Base-by-base conservation (phyloP, 2,888 invertebrate genomes). In the Xanthorhoe spadicearia region DNA sequence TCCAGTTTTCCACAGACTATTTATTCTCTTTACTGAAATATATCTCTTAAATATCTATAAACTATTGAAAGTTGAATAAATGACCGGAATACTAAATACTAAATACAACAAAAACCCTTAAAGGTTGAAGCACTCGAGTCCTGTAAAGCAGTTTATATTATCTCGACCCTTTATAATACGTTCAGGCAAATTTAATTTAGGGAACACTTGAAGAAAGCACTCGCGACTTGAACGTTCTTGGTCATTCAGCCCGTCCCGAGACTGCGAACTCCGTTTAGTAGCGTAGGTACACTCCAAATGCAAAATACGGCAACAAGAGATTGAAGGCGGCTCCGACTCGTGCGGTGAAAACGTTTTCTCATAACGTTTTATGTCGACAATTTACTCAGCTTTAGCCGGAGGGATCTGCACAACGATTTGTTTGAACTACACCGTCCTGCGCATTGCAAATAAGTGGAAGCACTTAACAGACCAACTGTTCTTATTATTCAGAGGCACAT, bases 321-420 rank as follows among this genome's bases (percentile, higher is more conserved):
- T 83, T 79, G 80, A 80, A 79, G 77, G 75, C 79, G 80, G 78
- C 76, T 82, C 82, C 38, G 38, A 43, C 38, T 43, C 79, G 79
- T 80, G 83, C 77, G 80, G 81, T 82, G 82, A 82, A 83, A 83
- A 80, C 82, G 81, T 83, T 83, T 84, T 84, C 85, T 87, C 86
- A 84, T 86, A 87, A 86, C 83, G 80, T 84, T 87, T 87, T 88
- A 85, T 87, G 85, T 83, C 82, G 83, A 86, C 86, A 85, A 83
- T 88, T 86, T 86, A 83, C 86, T 78, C 78, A 80, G 83, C 78
- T 83, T 86, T 82, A 85, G 80, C 83, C 77, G 75, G 77, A 77
- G 81, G 84, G 82, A 81, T 81, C 79, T 77, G 78, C 76, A 77
- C 77, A 78, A 80, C 83, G 81, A 85, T 86, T 86, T 86, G 82